Conservation (phyloP, 2,888 invertebrate species). For the Drosophila nigricruria region DNA sequence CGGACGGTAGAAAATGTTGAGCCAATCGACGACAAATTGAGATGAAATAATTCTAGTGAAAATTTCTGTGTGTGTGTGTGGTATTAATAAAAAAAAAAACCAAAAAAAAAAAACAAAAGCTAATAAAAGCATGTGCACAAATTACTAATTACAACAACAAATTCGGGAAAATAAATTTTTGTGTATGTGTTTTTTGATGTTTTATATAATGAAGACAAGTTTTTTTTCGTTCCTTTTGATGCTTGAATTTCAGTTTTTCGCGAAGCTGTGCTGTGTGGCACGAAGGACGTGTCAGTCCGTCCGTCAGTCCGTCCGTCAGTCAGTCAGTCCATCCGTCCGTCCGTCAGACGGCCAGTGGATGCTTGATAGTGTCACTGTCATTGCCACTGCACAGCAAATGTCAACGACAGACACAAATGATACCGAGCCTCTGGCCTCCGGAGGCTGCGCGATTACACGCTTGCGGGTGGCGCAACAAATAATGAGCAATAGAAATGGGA, state of each 20-base stretch:
- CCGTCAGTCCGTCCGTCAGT: conserved; percentile 14
- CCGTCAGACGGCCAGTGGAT: conserved; percentile 38
- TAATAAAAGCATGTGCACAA: conserved; percentile 51
- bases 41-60: conserved; percentile 67
- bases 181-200: conserved; percentile 40
- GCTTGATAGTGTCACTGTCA: conserved; percentile 77
- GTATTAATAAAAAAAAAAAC: conserved; percentile 43
- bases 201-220: conserved; percentile 59
- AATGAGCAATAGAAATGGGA: conserved; percentile 52
- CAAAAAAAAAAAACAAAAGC: conserved; percentile 17
- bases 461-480: conserved; percentile 70
- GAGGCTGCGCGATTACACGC: conserved; percentile 63
- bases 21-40: conserved; percentile 37
- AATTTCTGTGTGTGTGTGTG: conserved; percentile 55
- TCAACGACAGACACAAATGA: conserved; percentile 50
- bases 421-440: conserved; percentile 14
- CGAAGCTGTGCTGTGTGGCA: neutral
- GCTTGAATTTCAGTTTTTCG: conserved; percentile 20
- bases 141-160: conserved; percentile 34
- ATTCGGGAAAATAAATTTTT: conserved; percentile 12
- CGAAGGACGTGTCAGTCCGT: conserved; percentile 27
- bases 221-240: conserved; percentile 20
- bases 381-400: conserved; percentile 65
- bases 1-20: conserved; percentile 39
- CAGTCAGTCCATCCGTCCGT: conserved; percentile 25